These are phyloP conservation scores for Sesia apiformis DNA, from an alignment of 2,888 invertebrate genomes.

Conservation along the genomic window DNA sequence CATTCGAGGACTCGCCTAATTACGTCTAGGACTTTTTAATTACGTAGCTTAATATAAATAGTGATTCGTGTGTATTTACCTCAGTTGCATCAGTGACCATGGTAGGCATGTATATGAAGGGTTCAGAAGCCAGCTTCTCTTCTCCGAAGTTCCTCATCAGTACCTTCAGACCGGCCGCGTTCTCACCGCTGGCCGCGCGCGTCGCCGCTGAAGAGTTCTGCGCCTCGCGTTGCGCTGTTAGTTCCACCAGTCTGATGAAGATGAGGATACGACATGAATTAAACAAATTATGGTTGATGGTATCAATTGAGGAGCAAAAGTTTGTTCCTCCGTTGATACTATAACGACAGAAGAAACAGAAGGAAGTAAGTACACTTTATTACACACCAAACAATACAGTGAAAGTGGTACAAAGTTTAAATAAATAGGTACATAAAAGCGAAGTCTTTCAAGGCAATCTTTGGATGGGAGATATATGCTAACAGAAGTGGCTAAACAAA, in stretches of 20 bases:
- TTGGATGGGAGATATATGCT: too few species aligned
- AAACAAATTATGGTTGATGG: background rate
- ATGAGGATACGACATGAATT: background rate
- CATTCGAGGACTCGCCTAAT: too few species aligned
- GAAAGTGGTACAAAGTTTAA: too few species aligned
- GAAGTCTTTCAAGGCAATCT: too few species aligned
- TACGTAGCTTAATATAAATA: too few species aligned
- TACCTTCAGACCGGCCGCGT: conserved; percentile 65
- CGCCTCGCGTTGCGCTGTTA: conserved; percentile 65
- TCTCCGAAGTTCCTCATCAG: conserved; percentile 77
- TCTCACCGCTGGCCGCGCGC: conserved; percentile 25
- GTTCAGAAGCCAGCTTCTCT: conserved; percentile 67
- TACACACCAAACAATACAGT: too few species aligned
- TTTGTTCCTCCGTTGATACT: background rate
- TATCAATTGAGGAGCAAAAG: background rate
- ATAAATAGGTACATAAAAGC: too few species aligned
- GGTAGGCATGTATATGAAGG: conserved; percentile 70
- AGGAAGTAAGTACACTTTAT: too few species aligned
- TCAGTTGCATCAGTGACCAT: conserved; percentile 63
- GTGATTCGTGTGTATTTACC: conserved; percentile 19
- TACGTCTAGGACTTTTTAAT: too few species aligned
- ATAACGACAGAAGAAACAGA: background rate
- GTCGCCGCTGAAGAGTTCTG: conserved; percentile 46
- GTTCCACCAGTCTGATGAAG: conserved; percentile 55
- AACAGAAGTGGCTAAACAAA: too few species aligned